Evolutionary conservation across 2,888 invertebrate species (phyloP).

Genomic region (Strigamia maritima): DNA sequence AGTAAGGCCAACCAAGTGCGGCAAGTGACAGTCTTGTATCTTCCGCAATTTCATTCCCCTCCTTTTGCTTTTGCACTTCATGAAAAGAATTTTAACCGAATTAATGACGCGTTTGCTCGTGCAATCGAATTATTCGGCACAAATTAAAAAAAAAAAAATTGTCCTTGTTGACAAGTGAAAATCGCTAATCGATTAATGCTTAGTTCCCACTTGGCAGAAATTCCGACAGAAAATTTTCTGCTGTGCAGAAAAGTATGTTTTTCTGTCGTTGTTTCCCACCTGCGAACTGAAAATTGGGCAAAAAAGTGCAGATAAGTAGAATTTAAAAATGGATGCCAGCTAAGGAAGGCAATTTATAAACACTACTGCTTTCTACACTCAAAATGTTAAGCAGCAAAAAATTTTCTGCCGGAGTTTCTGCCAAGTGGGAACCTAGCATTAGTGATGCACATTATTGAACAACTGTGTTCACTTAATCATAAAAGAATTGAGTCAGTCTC

Average conservation of each 20-base stretch:
- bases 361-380: too few species aligned
- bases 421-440: too few species aligned
- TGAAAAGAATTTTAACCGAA: conserved; percentile 30
- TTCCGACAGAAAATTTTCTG: too few species aligned
- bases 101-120: conserved; percentile 17
- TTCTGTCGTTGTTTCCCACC: too few species aligned
- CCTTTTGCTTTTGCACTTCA: conserved; percentile 19
- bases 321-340: too few species aligned
- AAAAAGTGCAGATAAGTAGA: too few species aligned
- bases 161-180: not conserved
- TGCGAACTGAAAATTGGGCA: too few species aligned
- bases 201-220: too few species aligned
- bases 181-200: conserved; percentile 15
- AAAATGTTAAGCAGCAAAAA: too few species aligned
- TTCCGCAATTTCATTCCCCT: conserved; percentile 17
- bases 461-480: conserved; percentile 8
- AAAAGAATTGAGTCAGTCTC: not conserved
- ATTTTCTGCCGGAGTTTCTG: too few species aligned
- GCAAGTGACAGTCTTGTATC: not conserved
- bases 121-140: conserved; percentile 15
- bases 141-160: not conserved
- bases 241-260: too few species aligned
- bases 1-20: not conserved
- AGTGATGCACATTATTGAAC: conserved; percentile 16
- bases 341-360: too few species aligned